Evolutionary conservation across 2,113 vertebrate genomes (phyloP).

Genomic region (Lonchura striata): DNA sequence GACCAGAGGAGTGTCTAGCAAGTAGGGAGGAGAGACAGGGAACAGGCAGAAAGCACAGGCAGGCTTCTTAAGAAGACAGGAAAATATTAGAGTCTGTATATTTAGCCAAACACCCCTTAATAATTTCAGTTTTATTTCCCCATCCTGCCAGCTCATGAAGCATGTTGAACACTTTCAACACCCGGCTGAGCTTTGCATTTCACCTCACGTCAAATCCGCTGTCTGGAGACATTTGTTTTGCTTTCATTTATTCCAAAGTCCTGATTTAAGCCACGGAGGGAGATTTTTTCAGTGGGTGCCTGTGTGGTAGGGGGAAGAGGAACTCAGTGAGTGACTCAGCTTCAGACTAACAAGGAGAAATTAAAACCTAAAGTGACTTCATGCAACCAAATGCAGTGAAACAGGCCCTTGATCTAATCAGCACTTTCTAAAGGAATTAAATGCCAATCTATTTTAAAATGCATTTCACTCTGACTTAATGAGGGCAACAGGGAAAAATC

Average conservation of each 20-base stretch:
- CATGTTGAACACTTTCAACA: not conserved
- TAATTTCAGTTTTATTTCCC: conserved; percentile 19
- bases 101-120: not conserved
- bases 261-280: not conserved
- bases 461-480: conserved; percentile 47
- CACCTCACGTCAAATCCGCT: not conserved
- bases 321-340: conserved; percentile 2
- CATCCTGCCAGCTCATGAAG: not conserved
- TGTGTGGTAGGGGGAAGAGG: not conserved
- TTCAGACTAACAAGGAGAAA: conserved; percentile 44
- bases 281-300: conserved; percentile 24
- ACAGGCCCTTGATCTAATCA: conserved; percentile 58
- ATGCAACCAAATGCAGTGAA: conserved; percentile 42
- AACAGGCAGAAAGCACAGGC: not conserved
- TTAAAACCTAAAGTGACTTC: not conserved
- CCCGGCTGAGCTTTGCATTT: not conserved
- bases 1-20: not conserved
- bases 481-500: conserved; percentile 60
- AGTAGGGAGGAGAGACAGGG: not conserved
- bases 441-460: conserved; percentile 67
- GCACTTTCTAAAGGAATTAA: conserved; percentile 61
- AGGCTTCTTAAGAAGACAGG: not conserved
- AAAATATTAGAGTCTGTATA: not conserved
- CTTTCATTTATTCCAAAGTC: conserved; percentile 38
- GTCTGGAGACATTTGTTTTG: conserved; percentile 22